phyloP scores from a whole-genome alignment of 2,113 vertebrate species.

The Agelaius phoeniceus region DNA sequence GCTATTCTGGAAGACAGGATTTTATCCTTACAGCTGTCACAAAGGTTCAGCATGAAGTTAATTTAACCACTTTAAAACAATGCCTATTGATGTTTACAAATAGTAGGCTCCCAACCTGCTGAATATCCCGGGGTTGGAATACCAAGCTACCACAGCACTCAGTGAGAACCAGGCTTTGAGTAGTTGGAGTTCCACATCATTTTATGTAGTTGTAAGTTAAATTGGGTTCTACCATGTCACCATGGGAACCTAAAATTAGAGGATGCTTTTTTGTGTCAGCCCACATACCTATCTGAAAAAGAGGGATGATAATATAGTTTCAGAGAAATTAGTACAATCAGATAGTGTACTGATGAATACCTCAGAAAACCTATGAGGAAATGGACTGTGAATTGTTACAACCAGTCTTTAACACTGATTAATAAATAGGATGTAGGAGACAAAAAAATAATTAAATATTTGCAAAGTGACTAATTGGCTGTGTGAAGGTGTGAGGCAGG shows the following conservation, averaged over 20 bases:
- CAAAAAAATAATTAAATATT: not conserved
- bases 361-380: not conserved
- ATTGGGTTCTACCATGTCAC: not conserved
- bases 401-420: not conserved
- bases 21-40: not conserved
- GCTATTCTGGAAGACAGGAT: not conserved
- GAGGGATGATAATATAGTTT: not conserved
- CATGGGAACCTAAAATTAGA: not conserved
- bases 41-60: not conserved
- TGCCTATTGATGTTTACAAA: not conserved
- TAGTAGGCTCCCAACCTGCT: not conserved
- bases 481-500: not conserved
- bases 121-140: not conserved
- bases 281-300: not conserved
- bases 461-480: not conserved
- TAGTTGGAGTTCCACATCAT: not conserved
- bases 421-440: not conserved
- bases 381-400: not conserved
- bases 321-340: not conserved
- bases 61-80: conserved; percentile 5
- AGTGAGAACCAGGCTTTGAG: not conserved
- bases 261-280: not conserved
- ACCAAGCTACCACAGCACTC: not conserved
- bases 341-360: not conserved
- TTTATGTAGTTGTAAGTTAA: not conserved